phyloP scores from a whole-genome alignment of 2,113 vertebrate genomes.

The Poeciliopsis turrubarensis region DNA sequence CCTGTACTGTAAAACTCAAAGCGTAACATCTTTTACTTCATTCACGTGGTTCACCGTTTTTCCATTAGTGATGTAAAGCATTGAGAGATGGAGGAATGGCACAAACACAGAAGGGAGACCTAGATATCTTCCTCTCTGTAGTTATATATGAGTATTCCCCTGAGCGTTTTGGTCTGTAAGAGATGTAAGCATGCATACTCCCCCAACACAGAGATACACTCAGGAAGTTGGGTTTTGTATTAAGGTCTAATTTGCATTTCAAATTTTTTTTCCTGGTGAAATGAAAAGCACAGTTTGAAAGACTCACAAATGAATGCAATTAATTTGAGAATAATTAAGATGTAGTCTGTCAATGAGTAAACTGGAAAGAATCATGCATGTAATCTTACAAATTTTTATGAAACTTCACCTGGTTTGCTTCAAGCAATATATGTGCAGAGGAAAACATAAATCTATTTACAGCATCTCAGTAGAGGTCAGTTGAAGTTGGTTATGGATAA shows the following conservation, averaged over 20 bases:
- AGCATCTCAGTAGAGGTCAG: not conserved
- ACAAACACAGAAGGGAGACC: constrained; percentile 44
- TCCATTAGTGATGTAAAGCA: constrained; percentile 5
- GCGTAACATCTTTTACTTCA: constrained; percentile 33
- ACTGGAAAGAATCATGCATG: not conserved
- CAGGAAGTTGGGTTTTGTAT: not conserved
- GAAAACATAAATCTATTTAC: not conserved
- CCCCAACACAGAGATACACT: not conserved
- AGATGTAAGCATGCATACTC: constrained; percentile 17
- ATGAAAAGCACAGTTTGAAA: not conserved
- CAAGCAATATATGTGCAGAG: not conserved
- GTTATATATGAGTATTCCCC: constrained; percentile 55
- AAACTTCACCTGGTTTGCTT: not conserved
- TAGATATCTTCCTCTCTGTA: constrained; percentile 49
- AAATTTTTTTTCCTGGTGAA: not conserved
- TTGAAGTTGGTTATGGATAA: not conserved
- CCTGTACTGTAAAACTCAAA: constrained; percentile 37
- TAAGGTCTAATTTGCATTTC: not conserved
- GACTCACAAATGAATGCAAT: too few relatives aligned
- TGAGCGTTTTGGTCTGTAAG: constrained; percentile 30
- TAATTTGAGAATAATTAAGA: too few relatives aligned
- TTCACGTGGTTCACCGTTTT: constrained; percentile 26
- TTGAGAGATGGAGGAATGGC: constrained; percentile 13
- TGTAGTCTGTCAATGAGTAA: not conserved
- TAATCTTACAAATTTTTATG: not conserved